These are phyloP conservation scores for Hiodon tergisus DNA, from an alignment of 2,113 vertebrate species.

Conservation along the genomic window DNA sequence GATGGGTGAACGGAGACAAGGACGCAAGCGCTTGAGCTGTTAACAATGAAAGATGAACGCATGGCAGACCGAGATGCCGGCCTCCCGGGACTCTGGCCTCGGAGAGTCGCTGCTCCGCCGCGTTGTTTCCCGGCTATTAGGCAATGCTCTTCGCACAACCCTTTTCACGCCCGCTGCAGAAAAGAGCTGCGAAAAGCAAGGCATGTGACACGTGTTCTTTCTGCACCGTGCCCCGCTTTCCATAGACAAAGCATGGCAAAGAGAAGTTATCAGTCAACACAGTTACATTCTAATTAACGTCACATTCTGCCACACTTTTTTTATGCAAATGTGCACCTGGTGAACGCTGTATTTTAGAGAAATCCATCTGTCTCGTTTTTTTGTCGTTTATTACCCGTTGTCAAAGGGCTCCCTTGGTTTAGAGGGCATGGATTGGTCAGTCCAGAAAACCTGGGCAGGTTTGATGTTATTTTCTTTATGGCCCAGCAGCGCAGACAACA, in stretches of 20 bases:
- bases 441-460: neutral
- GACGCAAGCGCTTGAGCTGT: slow-evolving; percentile 52
- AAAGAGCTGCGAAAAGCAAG: slow-evolving; percentile 2
- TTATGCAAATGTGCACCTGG: neutral
- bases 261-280: neutral
- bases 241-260: neutral
- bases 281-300: neutral
- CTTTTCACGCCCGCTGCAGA: slow-evolving; percentile 5
- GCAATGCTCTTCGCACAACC: neutral
- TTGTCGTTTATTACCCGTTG: neutral
- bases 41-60: slow-evolving; percentile 54
- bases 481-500: neutral
- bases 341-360: neutral
- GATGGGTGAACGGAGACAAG: slow-evolving; percentile 39
- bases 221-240: neutral
- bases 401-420: neutral
- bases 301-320: neutral
- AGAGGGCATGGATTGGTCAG: neutral
- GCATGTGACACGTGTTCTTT: neutral
- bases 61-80: slow-evolving; percentile 39
- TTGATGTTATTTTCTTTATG: neutral
- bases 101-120: neutral
- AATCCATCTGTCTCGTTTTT: neutral
- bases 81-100: slow-evolving; percentile 49
- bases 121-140: slow-evolving; percentile 21